These are phyloP conservation scores for Yasuhikotakia modesta DNA, from an alignment of 2,797 vertebrate species.

Conservation along the genomic window DNA sequence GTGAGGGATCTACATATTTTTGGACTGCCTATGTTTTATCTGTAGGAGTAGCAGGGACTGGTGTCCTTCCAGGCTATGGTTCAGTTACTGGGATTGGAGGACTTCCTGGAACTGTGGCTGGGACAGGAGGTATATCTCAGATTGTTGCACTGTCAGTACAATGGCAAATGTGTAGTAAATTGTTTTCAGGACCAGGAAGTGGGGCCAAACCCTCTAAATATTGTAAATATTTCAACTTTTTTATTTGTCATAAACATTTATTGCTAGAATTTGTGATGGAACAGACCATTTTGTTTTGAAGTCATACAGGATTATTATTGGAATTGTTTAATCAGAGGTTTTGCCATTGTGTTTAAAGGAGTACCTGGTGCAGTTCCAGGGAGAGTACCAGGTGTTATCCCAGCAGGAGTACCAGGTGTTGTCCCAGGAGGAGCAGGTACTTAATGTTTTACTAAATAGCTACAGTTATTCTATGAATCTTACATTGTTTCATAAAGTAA, in stretches of 20 bases:
- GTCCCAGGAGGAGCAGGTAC: constrained; percentile 19
- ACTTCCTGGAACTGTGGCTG: constrained; percentile 27
- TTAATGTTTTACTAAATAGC: background rate
- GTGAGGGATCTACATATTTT: no score
- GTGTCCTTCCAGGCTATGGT: constrained; percentile 31
- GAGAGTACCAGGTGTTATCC: background rate
- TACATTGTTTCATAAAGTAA: no score
- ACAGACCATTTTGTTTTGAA: background rate
- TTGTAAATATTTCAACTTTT: constrained; percentile 1
- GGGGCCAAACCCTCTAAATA: constrained; percentile 45
- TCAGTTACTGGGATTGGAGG: constrained; percentile 31
- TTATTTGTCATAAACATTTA: background rate
- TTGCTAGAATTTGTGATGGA: background rate
- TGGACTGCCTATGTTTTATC: background rate
- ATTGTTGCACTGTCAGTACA: background rate
- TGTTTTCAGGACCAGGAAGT: constrained; percentile 34
- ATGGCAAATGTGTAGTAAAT: background rate
- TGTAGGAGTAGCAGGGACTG: constrained; percentile 15
- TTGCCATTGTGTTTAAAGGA: constrained; percentile 12
- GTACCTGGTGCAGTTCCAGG: background rate
- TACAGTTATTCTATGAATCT: no score
- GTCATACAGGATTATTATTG: background rate
- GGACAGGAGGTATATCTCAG: constrained; percentile 37
- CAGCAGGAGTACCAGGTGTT: background rate
- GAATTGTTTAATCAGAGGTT: background rate